A percentile compares a stretch with the other conserved stretches of the same genome.
phyloP scores from a whole-genome alignment of 2,113 vertebrate genomes.

The Lichenostomus cassidix region DNA sequence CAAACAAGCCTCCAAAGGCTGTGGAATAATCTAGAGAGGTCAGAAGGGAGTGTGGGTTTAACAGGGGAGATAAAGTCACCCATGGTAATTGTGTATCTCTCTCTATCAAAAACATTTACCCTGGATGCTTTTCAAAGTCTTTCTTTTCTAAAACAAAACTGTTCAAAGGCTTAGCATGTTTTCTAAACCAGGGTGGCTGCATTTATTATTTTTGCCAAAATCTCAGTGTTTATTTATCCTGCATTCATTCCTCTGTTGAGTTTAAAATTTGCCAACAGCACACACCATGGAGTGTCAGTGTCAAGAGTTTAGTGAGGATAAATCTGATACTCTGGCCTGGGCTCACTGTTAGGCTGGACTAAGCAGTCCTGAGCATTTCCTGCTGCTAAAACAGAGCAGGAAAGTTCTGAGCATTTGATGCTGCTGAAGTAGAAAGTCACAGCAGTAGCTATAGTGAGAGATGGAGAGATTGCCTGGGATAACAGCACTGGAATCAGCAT shows the following conservation, averaged over 20 bases:
- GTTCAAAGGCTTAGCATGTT: constrained; percentile 56
- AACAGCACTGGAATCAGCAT: neutral
- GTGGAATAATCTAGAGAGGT: neutral
- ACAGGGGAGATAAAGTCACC: constrained; percentile 30
- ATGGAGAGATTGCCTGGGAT: neutral
- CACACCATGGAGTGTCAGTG: neutral
- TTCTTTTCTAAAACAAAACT: constrained; percentile 42
- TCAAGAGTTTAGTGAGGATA: constrained; percentile 22
- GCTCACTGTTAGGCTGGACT: neutral
- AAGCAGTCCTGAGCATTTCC: neutral
- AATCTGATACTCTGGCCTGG: neutral
- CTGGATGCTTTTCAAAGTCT: constrained; percentile 64
- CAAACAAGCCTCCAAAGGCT: neutral
- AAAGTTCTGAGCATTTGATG: neutral
- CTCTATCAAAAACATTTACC: constrained; percentile 66
- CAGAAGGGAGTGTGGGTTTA: neutral
- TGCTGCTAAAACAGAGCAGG: neutral
- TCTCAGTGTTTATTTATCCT: constrained; percentile 52
- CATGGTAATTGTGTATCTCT: constrained; percentile 29
- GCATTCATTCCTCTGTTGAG: constrained; percentile 19
- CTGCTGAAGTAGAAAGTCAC: neutral
- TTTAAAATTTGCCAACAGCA: constrained; percentile 37
- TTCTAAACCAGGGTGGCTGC: constrained; percentile 54
- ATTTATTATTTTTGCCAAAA: constrained; percentile 38
- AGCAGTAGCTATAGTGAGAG: neutral